Conservation (phyloP, 2,113 vertebrate species). For the Rattus rattus region DNA sequence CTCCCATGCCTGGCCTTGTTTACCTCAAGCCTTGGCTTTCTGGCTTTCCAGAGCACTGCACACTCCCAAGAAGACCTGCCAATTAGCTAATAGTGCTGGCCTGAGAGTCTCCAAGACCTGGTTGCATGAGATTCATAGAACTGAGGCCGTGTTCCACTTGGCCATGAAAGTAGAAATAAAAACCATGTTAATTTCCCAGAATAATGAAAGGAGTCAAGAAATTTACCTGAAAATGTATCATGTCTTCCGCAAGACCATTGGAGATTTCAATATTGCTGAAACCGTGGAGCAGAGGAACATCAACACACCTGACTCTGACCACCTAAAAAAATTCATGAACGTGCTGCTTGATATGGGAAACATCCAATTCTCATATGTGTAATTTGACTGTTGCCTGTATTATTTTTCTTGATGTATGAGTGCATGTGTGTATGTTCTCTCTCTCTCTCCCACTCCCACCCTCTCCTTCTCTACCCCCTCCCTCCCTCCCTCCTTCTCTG, state of each 20-base stretch:
- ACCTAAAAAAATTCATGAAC: background rate
- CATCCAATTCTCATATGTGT: background rate
- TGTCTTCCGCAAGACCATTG: background rate
- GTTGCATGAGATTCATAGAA: background rate
- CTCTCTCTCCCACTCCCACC: no score
- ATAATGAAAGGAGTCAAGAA: background rate
- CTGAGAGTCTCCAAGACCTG: background rate
- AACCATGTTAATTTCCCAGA: background rate
- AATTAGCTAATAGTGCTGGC: background rate
- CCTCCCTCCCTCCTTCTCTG: no score
- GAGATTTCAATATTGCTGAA: constrained; percentile 8
- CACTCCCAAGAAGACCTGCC: background rate
- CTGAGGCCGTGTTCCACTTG: background rate
- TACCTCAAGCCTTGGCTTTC: background rate
- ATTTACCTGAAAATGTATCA: background rate
- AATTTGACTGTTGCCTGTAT: background rate
- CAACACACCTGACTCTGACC: background rate
- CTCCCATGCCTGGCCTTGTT: background rate
- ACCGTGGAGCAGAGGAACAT: background rate
- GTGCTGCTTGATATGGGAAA: background rate
- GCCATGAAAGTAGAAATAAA: background rate
- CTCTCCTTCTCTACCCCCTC: no score
- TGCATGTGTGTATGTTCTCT: background rate
- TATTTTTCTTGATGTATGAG: background rate
- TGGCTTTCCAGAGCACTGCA: background rate